These are phyloP conservation scores for Laspeyria flexula DNA, from an alignment of 2,888 invertebrate genomes.

Conservation along the genomic window DNA sequence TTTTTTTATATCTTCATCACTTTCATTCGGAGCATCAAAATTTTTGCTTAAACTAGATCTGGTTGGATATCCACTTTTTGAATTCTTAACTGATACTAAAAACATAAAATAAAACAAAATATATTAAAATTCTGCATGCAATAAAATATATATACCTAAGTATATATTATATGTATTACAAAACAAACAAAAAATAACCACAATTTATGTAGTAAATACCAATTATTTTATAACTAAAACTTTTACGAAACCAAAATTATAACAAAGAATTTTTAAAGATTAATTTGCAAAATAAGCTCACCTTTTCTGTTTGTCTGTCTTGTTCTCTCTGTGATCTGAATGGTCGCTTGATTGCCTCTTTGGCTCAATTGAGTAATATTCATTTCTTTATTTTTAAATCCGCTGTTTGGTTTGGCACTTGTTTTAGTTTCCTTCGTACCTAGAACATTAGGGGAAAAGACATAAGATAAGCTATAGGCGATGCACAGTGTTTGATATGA, in stretches of 20 bases:
- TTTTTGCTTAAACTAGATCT: conserved; percentile 64
- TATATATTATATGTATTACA: no score
- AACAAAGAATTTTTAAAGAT: no score
- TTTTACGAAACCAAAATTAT: no score
- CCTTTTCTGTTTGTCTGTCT: conserved; percentile 54
- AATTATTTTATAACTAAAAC: no score
- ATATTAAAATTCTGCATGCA: neutral
- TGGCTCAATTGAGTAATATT: conserved; percentile 44
- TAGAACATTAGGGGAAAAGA: conserved; percentile 34
- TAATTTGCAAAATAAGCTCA: no score
- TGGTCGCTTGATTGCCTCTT: conserved; percentile 45
- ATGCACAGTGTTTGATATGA: no score
- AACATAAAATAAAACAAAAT: neutral
- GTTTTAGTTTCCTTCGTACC: conserved; percentile 59
- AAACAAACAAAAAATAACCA: no score
- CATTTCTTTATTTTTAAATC: conserved; percentile 47
- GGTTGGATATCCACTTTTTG: conserved; percentile 44
- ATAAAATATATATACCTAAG: no score
- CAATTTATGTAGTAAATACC: no score
- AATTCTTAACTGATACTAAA: conserved; percentile 53
- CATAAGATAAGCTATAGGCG: neutral
- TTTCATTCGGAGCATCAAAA: conserved; percentile 50
- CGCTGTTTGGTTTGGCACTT: conserved; percentile 55
- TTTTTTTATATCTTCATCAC: conserved; percentile 52
- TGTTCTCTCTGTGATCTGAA: conserved; percentile 40